Evolutionary conservation across 2,888 invertebrate species (phyloP).

Genomic region (Laothoe populi): DNA sequence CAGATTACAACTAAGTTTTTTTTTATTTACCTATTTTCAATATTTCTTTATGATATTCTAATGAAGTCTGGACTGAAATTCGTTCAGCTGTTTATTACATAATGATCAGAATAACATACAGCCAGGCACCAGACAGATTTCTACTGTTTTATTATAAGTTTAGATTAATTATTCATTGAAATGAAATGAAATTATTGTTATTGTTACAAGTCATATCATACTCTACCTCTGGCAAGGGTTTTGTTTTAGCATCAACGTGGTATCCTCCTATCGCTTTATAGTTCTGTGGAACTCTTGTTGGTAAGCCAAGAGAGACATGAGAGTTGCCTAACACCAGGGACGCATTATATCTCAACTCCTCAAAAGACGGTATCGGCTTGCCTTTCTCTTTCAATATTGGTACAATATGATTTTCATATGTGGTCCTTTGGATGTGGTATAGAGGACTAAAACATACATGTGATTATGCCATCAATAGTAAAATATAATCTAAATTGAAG

Average conservation of each 20-base stretch:
- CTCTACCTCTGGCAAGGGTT: slow-evolving; percentile 45
- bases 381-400: slow-evolving; percentile 26
- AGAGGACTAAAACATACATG: background rate
- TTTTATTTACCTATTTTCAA: no score
- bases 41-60: no score
- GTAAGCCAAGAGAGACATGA: slow-evolving; percentile 31
- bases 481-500: no score
- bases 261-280: slow-evolving; percentile 39
- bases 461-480: background rate
- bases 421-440: background rate
- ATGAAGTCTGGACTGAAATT: no score
- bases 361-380: slow-evolving; percentile 37
- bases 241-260: slow-evolving; percentile 33
- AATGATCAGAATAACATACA: no score
- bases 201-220: no score
- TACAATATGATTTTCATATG: slow-evolving; percentile 22
- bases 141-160: no score
- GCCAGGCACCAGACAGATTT: no score
- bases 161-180: no score
- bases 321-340: slow-evolving; percentile 45
- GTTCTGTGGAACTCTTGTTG: slow-evolving; percentile 36
- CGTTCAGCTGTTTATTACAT: no score
- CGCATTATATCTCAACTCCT: slow-evolving; percentile 42
- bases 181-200: no score
- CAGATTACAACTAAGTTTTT: no score